A percentile compares a stretch with the other conserved stretches of the same genome.
Conservation (phyloP, 2,888 invertebrate species). For the Apamea anceps region DNA sequence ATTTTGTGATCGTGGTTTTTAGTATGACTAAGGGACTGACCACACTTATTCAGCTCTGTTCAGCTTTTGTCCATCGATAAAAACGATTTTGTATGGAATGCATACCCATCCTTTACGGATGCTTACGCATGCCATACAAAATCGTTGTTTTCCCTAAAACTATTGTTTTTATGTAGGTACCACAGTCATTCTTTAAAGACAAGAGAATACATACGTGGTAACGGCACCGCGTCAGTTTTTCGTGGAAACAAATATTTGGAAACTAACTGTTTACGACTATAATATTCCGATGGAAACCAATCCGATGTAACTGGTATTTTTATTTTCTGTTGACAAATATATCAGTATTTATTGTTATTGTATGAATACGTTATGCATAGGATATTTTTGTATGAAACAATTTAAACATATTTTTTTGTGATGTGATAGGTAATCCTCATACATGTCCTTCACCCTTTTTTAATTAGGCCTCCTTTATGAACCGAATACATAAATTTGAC, state of each 20-base stretch:
- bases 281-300: conserved; percentile 24
- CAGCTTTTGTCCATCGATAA: too few species aligned
- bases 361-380: conserved; percentile 22
- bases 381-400: not conserved
- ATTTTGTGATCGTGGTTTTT: not conserved
- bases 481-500: too few species aligned
- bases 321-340: conserved; percentile 18
- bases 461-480: not conserved
- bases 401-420: not conserved
- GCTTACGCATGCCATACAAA: too few species aligned
- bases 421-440: not conserved
- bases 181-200: not conserved
- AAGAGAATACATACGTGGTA: not conserved
- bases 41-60: too few species aligned
- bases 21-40: not conserved
- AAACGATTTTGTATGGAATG: too few species aligned
- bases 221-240: conserved; percentile 1
- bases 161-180: not conserved
- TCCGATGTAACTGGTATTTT: conserved; percentile 18
- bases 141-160: not conserved
- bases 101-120: too few species aligned
- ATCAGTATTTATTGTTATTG: conserved; percentile 24
- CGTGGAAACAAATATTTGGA: conserved; percentile 14
- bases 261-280: conserved; percentile 25
- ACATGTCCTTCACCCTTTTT: not conserved